Base-by-base conservation (phyloP, 2,888 invertebrate genomes). In the Linnaemya tessellans region DNA sequence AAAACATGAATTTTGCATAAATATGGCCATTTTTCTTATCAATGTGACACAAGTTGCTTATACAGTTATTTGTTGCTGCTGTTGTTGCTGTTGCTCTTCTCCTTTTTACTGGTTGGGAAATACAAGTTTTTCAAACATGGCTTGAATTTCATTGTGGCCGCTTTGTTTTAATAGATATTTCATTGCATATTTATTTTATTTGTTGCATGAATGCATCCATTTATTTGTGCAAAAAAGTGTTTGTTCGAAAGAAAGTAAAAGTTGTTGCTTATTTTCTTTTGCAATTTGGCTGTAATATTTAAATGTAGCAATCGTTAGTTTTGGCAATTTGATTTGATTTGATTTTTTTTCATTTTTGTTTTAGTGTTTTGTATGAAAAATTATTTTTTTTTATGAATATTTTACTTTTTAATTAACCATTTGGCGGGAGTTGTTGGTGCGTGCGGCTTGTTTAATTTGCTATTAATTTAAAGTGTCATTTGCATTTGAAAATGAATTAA, bases 241-340 rank as follows among this genome's bases (percentile, higher is more conserved):
- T n/a, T 65, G 25, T 13, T 11, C n/a, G 3, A 65, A 65, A 51
- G 67, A 84, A 84, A 84, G 84, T 84, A 84, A 84, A 84, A 84
- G 84, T 84, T 84, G 77, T 73, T 80, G 60, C 54, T 15, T 15
- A 18, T 67, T 68, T 73, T 73, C 54, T 65, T 51, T 51, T 30
- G 64, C 60, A 60, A 49, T 67, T 73, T 68, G 25, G 18, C n/a
- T 80, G n/a, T 11, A 11, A 38, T 70, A 70, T 70, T 79, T 25
- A 65, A 73, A 58, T 73, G 30, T 56, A 4, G 54, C 30, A 62
- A 51, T 20, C 62, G 64, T 62, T 43, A 38, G 60, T 70, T 62
- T 62, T 51, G 41, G 41, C 62, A 54, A 46, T 65, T 78, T 51
- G 1, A 43, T 35, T 73, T 64, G 7, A 30, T 30, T 30, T 30